These are phyloP conservation scores for Phenganax subtilis DNA, from an alignment of 92 coral and sea anemone species.

Conservation along the genomic window DNA sequence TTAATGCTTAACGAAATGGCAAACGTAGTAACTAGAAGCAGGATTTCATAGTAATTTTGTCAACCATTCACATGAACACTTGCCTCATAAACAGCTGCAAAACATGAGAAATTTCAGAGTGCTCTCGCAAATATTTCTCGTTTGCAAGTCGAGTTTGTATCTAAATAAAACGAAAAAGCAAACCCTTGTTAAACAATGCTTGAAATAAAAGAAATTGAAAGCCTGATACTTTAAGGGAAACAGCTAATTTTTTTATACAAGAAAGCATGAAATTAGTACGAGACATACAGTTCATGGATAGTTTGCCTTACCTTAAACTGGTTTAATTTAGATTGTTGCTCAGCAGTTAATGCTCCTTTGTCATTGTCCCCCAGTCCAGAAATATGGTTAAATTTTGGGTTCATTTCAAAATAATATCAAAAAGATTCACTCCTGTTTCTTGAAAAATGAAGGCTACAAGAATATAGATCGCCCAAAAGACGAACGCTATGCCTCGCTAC, in stretches of 20 bases:
- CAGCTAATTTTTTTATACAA: not conserved
- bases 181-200: not conserved
- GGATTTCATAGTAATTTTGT: not conserved
- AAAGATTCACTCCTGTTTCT: too few species aligned
- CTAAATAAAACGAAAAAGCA: not conserved
- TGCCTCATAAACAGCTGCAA: slow-evolving; percentile 24
- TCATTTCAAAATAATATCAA: not conserved
- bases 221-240: not conserved
- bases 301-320: slow-evolving; percentile 43
- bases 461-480: too few species aligned
- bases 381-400: slow-evolving; percentile 15
- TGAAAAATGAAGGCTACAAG: too few species aligned
- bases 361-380: slow-evolving; percentile 50
- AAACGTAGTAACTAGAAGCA: not conserved
- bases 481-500: too few species aligned
- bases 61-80: not conserved
- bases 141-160: slow-evolving; percentile 26
- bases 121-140: slow-evolving; percentile 34
- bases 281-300: not conserved
- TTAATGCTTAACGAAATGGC: not conserved
- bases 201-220: not conserved
- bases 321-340: slow-evolving; percentile 51
- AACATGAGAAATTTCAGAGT: slow-evolving; percentile 26
- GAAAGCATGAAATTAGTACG: not conserved
- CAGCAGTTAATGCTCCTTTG: slow-evolving; percentile 45